A percentile compares a stretch with the other conserved stretches of the same genome.
Conservation (phyloP, 2,113 vertebrate genomes). For the Brachypodius melanocephalos region DNA sequence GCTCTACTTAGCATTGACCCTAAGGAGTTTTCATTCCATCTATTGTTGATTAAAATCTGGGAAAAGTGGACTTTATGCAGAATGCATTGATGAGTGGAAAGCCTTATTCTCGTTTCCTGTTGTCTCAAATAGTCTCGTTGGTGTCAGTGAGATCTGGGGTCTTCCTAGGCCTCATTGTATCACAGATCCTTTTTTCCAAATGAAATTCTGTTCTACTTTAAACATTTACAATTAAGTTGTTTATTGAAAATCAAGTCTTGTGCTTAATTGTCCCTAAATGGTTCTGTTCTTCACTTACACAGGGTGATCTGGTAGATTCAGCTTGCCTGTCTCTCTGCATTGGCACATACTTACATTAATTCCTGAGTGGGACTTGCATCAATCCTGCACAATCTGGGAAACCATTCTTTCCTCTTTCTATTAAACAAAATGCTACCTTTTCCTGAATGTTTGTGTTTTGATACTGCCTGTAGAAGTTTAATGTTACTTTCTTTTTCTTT, state of each 20-base stretch:
- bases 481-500: slow-evolving; percentile 22
- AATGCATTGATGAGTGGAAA: neutral
- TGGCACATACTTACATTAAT: neutral
- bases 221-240: neutral
- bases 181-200: neutral
- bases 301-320: neutral
- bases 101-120: neutral
- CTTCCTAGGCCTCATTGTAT: neutral
- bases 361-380: neutral
- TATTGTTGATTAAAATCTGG: neutral
- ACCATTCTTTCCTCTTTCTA: neutral
- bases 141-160: neutral
- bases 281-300: neutral
- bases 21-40: neutral
- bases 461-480: neutral
- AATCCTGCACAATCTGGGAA: neutral
- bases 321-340: neutral
- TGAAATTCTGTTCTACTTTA: neutral
- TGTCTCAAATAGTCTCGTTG: neutral
- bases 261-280: neutral
- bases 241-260: neutral
- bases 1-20: neutral
- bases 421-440: neutral
- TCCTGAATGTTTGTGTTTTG: neutral
- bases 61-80: neutral